Conservation (phyloP, 1,140 invertebrate species). For the Eriosoma lanigerum region DNA sequence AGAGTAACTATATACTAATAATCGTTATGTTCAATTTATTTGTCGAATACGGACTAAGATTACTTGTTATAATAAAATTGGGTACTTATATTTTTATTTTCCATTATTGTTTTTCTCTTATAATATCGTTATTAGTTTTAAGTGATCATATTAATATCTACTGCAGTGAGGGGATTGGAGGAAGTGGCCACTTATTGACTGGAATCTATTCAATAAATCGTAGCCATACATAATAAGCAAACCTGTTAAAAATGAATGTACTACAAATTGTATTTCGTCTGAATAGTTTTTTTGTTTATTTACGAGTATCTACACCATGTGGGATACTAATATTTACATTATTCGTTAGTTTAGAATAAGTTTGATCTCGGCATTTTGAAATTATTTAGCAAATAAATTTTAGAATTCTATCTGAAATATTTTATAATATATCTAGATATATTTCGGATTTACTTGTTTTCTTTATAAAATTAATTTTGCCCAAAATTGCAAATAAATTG, state of each 20-base stretch:
- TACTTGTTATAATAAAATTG: background rate
- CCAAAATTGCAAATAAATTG: too few species aligned
- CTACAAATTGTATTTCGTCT: background rate
- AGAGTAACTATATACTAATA: too few species aligned
- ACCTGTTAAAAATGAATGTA: background rate
- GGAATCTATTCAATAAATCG: constrained; percentile 18
- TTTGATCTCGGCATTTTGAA: too few species aligned
- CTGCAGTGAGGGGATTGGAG: background rate
- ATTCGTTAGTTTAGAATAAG: too few species aligned
- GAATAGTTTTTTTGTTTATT: background rate
- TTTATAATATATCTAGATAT: too few species aligned
- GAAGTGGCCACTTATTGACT: constrained; percentile 8
- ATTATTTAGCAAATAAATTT: too few species aligned
- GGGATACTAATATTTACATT: background rate
- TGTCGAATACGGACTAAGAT: background rate
- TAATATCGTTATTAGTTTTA: constrained; percentile 6
- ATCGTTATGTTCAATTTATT: too few species aligned
- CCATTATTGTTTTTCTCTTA: background rate
- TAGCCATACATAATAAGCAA: background rate
- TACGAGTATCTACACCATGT: background rate
- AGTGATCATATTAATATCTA: background rate
- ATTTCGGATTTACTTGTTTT: too few species aligned
- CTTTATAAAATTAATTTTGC: too few species aligned
- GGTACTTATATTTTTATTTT: background rate
- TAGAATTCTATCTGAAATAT: too few species aligned